Conservation (phyloP, 2,113 vertebrate species). For the Ameiurus melas region DNA sequence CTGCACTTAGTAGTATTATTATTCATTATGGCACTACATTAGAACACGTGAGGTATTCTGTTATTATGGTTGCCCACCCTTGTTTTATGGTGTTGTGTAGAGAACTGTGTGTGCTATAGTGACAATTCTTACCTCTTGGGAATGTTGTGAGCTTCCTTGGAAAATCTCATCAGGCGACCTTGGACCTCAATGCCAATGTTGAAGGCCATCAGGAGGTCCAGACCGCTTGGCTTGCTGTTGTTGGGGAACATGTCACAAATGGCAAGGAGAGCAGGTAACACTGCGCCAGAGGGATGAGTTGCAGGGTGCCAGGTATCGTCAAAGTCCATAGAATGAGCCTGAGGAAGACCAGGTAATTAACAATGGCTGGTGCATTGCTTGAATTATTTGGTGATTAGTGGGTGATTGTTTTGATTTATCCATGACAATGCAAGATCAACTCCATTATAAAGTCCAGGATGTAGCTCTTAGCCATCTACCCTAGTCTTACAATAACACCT, state of each 20-base stretch:
- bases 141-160: constrained; percentile 80
- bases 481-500: constrained; percentile 1
- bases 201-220: constrained; percentile 82
- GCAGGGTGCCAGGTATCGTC: constrained; percentile 90
- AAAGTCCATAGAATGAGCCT: constrained; percentile 90
- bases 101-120: neutral
- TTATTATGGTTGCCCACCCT: neutral
- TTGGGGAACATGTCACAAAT: constrained; percentile 79
- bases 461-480: neutral
- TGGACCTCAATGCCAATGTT: constrained; percentile 87
- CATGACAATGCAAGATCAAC: neutral
- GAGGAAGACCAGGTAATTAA: constrained; percentile 32
- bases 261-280: constrained; percentile 83
- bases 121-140: constrained; percentile 78
- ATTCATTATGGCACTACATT: neutral
- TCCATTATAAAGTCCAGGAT: neutral
- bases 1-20: neutral
- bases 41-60: constrained; percentile 1
- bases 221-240: constrained; percentile 75
- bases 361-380: neutral
- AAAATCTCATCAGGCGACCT: constrained; percentile 85
- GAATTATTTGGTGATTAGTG: neutral
- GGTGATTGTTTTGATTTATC: neutral
- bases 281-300: constrained; percentile 84
- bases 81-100: neutral